Percentiles rank a stretch among this genome's conserved stretches.
Conservation (phyloP, 2,797 vertebrate genomes). For the Periophthalmus magnuspinnatus region DNA sequence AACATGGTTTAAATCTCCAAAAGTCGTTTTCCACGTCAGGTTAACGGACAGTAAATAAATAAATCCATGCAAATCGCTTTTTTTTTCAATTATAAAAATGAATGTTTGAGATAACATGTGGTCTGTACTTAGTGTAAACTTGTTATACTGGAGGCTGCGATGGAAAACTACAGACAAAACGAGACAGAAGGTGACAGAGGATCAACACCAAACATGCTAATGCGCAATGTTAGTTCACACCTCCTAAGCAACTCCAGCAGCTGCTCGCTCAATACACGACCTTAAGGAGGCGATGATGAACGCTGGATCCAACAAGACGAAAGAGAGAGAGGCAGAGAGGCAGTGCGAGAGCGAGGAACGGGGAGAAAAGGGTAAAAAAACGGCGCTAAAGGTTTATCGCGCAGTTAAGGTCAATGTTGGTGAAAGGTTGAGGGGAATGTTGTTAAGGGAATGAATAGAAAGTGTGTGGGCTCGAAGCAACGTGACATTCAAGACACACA, state of each 20-base stretch:
- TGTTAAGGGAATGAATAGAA: neutral
- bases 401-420: constrained; percentile 17
- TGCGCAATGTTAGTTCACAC: constrained; percentile 51
- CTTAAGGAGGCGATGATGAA: constrained; percentile 39
- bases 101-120: neutral
- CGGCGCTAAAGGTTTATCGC: constrained; percentile 16
- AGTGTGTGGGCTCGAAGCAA: constrained; percentile 28
- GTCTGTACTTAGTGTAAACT: neutral
- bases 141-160: neutral
- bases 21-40: no score
- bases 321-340: neutral
- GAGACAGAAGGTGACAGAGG: constrained; percentile 3
- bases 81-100: no score
- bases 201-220: constrained; percentile 24
- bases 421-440: constrained; percentile 19
- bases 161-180: neutral
- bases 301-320: constrained; percentile 13
- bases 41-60: no score
- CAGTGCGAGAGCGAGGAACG: neutral
- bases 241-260: constrained; percentile 37
- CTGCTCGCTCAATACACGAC: constrained; percentile 45
- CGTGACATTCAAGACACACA: constrained; percentile 37
- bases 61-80: no score
- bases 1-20: no score
- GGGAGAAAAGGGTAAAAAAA: neutral